Evolutionary conservation across 2,797 vertebrate species (phyloP).

Genomic region (Gouania willdenowi): DNA sequence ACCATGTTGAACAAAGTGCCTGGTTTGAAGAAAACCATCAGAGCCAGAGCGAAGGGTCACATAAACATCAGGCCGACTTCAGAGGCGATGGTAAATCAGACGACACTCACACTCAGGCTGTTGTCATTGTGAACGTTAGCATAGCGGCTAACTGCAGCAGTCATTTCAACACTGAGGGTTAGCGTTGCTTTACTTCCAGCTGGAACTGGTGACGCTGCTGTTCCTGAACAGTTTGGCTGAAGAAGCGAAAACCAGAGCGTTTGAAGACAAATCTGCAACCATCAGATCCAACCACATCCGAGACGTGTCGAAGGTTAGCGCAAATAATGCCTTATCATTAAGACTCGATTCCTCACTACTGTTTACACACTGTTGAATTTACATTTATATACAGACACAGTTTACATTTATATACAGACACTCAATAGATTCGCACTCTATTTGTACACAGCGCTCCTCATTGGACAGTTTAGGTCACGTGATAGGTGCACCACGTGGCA

Average conservation of each 20-base stretch:
- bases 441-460: too few relatives aligned
- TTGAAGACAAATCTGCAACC: constrained; percentile 77
- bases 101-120: not conserved
- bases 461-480: too few relatives aligned
- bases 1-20: constrained; percentile 55
- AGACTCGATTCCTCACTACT: not conserved
- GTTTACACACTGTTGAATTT: too few relatives aligned
- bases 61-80: constrained; percentile 40
- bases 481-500: too few relatives aligned
- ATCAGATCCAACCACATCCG: constrained; percentile 80
- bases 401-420: too few relatives aligned
- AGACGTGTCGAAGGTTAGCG: constrained; percentile 74
- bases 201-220: constrained; percentile 83
- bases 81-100: constrained; percentile 55
- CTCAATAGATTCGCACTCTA: too few relatives aligned
- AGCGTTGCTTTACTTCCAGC: constrained; percentile 70
- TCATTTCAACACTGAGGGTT: too few relatives aligned
- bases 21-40: constrained; percentile 45
- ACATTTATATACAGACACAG: too few relatives aligned
- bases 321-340: too few relatives aligned
- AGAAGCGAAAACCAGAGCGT: constrained; percentile 83
- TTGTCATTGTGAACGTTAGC: not conserved
- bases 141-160: not conserved
- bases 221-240: constrained; percentile 85
- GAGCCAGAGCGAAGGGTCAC: constrained; percentile 34